Base-by-base conservation (phyloP, 2,797 vertebrate species). In the Discoglossus pictus region DNA sequence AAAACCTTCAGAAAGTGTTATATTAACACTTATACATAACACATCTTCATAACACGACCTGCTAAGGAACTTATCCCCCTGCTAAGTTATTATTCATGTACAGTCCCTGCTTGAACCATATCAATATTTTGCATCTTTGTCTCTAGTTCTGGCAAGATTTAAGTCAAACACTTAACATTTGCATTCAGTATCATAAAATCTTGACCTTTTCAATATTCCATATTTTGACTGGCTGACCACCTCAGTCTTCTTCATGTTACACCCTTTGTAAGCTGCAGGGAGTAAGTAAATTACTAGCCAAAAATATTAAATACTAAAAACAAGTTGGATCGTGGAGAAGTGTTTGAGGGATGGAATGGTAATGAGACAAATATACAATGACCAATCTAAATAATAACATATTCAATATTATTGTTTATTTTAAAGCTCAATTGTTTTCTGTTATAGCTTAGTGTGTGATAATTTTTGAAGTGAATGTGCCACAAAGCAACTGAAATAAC, bases 201-300 rank as follows among this genome's bases (percentile, higher is more conserved):
- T 68, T 83, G 76, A 82, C 82, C 81, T 87, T 86, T 85, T 82
- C 82, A 77, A n/a, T 76, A 79, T 78, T 79, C 79, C 50, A 18
- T 71, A 68, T 76, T 61, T 67, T 74, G 76, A 79, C 52, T 74
- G 76, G 74, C 75, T 72, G 72, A 73, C 76, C 68, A 68, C 43
- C 61, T 46, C 31, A 70, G 72, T 63, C 74, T 74, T 65, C 50
- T 71, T 74, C 74, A 70, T 74, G 72, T 79, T 77, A 75, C 77
- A 71, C 60, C 78, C 73, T 81, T 39, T 52, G 61, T 75, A 75
- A 78, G 21, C 77, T 67, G 40, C 67, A 47, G 60, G 75, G 73
- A 75, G 73, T 66, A 61, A 42, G 10, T 65, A 76, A 76, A 72
- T 63, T 52, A 69, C 42, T 54, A 69, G 59, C 68, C 76, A 77